phyloP scores from a whole-genome alignment of 2,888 invertebrate genomes.

The Acrobasis suavella region DNA sequence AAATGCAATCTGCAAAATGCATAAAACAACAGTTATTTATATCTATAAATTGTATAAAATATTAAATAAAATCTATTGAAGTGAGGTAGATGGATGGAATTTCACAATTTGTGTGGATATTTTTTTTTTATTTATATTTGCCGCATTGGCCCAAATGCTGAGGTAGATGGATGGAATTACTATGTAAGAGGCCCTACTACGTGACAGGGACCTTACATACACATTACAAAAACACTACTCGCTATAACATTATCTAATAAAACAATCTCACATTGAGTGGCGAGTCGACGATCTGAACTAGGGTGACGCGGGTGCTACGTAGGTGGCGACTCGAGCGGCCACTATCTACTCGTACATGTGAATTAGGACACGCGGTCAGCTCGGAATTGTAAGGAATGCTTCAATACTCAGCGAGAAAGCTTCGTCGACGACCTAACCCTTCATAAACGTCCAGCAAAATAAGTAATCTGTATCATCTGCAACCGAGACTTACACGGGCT shows the following conservation, averaged over 20 bases:
- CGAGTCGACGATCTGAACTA: slow-evolving; percentile 52
- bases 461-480: slow-evolving; percentile 40
- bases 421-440: slow-evolving; percentile 28
- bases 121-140: slow-evolving; percentile 68
- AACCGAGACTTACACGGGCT: slow-evolving; percentile 43
- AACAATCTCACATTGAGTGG: slow-evolving; percentile 58
- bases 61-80: slow-evolving; percentile 84
- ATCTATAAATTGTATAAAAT: slow-evolving; percentile 83
- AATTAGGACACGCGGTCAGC: background rate
- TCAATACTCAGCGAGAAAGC: slow-evolving; percentile 25
- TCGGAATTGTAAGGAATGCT: slow-evolving; percentile 17
- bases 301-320: slow-evolving; percentile 51
- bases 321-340: slow-evolving; percentile 36
- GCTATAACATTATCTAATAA: slow-evolving; percentile 65
- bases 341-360: slow-evolving; percentile 10
- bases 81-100: slow-evolving; percentile 90
- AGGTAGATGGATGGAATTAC: slow-evolving; percentile 84
- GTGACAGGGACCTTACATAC: slow-evolving; percentile 71
- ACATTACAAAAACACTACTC: slow-evolving; percentile 74
- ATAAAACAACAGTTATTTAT: slow-evolving; percentile 81
- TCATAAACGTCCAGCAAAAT: slow-evolving; percentile 23
- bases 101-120: slow-evolving; percentile 82
- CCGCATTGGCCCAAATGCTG: slow-evolving; percentile 80
- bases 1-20: slow-evolving; percentile 83
- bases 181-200: slow-evolving; percentile 74